phyloP scores from a whole-genome alignment of 2,888 invertebrate species.

The Steinernema hermaphroditum region DNA sequence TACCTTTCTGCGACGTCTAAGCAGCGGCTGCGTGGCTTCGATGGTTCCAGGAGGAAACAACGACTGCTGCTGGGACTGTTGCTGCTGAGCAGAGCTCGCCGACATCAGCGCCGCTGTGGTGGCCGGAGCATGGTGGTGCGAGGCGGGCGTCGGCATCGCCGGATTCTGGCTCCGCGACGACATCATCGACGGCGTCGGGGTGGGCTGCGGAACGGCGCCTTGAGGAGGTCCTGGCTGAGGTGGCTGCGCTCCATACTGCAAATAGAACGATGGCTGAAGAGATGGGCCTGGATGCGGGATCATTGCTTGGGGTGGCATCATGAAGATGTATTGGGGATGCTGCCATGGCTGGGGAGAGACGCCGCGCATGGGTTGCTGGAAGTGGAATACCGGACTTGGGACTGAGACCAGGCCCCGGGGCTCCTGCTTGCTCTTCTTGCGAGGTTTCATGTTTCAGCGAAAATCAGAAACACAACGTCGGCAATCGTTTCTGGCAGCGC shows the following conservation, averaged over 20 bases:
- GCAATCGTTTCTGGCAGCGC: too few relatives aligned
- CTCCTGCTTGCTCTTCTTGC: too few relatives aligned
- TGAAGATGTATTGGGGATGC: too few relatives aligned
- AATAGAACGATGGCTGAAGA: too few relatives aligned
- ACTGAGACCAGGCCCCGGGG: too few relatives aligned
- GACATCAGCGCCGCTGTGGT: slow-evolving; percentile 24
- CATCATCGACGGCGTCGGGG: slow-evolving; percentile 12
- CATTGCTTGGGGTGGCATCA: too few relatives aligned
- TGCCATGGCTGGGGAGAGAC: too few relatives aligned
- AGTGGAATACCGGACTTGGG: too few relatives aligned
- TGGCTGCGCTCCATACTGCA: slow-evolving; percentile 29
- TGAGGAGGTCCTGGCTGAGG: slow-evolving; percentile 34
- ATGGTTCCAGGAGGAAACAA: slow-evolving; percentile 52
- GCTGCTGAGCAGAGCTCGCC: not conserved
- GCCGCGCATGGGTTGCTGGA: too few relatives aligned
- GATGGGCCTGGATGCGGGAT: too few relatives aligned
- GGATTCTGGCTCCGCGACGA: not conserved
- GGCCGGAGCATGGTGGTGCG: slow-evolving; percentile 33
- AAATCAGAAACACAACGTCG: too few relatives aligned
- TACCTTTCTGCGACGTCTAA: slow-evolving; percentile 6
- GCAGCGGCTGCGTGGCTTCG: slow-evolving; percentile 50
- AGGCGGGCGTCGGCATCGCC: not conserved
- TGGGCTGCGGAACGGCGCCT: slow-evolving; percentile 17
- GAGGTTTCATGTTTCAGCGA: too few relatives aligned
- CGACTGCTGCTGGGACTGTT: not conserved